Evolutionary conservation across 2,888 invertebrate species (phyloP).

Genomic region (Cactoblastis cactorum): DNA sequence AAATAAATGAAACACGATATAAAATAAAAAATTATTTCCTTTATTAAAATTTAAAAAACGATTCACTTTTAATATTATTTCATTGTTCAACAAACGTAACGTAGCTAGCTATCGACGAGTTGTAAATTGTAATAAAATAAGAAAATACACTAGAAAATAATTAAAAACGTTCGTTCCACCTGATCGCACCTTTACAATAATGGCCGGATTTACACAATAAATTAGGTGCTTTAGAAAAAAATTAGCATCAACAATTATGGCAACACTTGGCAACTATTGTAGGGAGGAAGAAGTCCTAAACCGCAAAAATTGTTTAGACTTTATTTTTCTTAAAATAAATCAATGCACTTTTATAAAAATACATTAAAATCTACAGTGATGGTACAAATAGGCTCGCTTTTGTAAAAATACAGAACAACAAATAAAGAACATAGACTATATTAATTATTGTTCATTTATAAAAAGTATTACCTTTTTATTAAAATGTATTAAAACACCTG

Average conservation of each 20-base stretch:
- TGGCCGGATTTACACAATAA: neutral
- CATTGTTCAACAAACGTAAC: conserved; percentile 19
- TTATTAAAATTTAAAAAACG: conserved; percentile 61
- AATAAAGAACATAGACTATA: neutral
- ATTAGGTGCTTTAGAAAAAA: neutral
- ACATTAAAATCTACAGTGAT: neutral
- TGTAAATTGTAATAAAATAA: conserved; percentile 1
- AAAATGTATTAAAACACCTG: neutral
- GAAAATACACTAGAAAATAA: conserved; percentile 7
- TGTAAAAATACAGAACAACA: neutral
- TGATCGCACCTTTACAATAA: neutral
- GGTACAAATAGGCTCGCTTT: neutral
- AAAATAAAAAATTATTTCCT: conserved; percentile 57
- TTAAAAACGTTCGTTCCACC: conserved; percentile 4
- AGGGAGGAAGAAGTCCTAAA: neutral
- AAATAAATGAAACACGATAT: conserved; percentile 21
- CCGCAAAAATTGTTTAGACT: neutral
- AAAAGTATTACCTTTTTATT: neutral
- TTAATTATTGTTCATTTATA: no score
- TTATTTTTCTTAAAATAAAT: neutral
- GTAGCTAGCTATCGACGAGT: conserved; percentile 12
- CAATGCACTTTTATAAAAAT: neutral
- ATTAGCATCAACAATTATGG: neutral
- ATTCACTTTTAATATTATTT: conserved; percentile 27
- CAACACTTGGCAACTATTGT: neutral